Evolutionary conservation across 2,797 vertebrate species (phyloP), one percentile per base, ranked within the genome.

Genomic region (Poeciliopsis infans): DNA sequence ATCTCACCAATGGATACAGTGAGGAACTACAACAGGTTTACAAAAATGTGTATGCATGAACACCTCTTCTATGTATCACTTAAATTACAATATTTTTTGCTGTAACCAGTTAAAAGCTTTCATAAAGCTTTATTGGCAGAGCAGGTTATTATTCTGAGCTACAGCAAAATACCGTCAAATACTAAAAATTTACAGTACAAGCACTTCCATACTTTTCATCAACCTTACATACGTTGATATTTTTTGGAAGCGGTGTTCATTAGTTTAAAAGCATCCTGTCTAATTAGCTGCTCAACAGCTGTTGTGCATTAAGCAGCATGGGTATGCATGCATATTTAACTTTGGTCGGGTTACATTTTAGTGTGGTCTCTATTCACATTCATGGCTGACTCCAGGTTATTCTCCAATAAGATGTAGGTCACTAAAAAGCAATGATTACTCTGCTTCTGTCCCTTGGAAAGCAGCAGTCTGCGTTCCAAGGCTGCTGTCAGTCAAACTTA

Each of bases 251-350:
- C 3, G n/a, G 12, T 28, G 51, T 33, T 36, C 57, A 46, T 61
- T 57, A 70, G 72, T 66, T 45, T 75, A 55, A 45, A 75, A 55
- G 45, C 33, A 23, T 20, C 1, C 18, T 59, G 46, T 55, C 61
- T 78, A 39, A 84, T 78, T 69, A 66, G 25, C 66, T 47, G 64
- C 45, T 80, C 47, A 78, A 47, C 66, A 75, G 55, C 55, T 77
- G 75, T 73, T 68, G 69, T 59, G 53, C 45, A 53, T 74, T 77
- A 66, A 81, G 55, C 41, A 49, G 72, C 18, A 43, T 49, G 3
- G 69, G 31, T 31, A 61, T 51, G 73, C 49, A 41, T 49, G 31
- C 64, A 77, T 39, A 71, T 79, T 47, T 78, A 57, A 76, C 69
- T 69, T 57, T 59, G 69, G 79, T 53, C 23, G 2, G 5, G 33